These are phyloP conservation scores for Apodemus speciosus DNA, from an alignment of 2,113 vertebrate species.

Conservation along the genomic window DNA sequence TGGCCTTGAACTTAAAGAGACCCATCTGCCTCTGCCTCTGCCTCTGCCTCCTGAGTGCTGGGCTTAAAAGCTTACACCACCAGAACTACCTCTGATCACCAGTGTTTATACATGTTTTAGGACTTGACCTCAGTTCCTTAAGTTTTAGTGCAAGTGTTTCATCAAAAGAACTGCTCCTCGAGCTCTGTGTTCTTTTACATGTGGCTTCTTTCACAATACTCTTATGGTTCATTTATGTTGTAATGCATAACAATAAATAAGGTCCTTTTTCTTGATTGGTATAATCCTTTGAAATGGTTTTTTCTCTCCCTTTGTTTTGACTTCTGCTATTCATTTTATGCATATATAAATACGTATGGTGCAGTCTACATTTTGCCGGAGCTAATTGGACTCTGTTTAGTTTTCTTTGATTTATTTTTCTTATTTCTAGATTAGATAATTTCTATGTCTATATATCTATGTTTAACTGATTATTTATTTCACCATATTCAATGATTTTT, in stretches of 20 bases:
- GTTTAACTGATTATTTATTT: slow-evolving; percentile 2
- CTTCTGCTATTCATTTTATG: neutral
- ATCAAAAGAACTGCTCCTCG: neutral
- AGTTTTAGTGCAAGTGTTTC: neutral
- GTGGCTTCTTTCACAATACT: neutral
- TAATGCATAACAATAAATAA: neutral
- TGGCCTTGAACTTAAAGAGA: no score
- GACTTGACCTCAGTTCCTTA: neutral
- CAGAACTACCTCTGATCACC: neutral
- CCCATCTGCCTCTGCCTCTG: no score
- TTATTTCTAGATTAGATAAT: neutral
- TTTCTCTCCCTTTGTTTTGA: neutral
- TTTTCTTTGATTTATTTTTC: neutral
- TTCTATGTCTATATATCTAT: neutral
- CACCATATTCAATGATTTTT: slow-evolving; percentile 1
- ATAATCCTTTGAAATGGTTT: neutral
- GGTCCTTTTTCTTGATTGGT: slow-evolving; percentile 7
- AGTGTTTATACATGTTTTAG: neutral
- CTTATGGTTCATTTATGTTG: neutral
- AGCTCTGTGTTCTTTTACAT: neutral
- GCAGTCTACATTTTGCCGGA: neutral
- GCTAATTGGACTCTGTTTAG: neutral
- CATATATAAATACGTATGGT: neutral
- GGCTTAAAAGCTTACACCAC: no score
- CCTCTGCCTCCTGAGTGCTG: no score